Evolutionary conservation across 2,888 invertebrate genomes (phyloP).

Genomic region (Parnassius orleans): DNA sequence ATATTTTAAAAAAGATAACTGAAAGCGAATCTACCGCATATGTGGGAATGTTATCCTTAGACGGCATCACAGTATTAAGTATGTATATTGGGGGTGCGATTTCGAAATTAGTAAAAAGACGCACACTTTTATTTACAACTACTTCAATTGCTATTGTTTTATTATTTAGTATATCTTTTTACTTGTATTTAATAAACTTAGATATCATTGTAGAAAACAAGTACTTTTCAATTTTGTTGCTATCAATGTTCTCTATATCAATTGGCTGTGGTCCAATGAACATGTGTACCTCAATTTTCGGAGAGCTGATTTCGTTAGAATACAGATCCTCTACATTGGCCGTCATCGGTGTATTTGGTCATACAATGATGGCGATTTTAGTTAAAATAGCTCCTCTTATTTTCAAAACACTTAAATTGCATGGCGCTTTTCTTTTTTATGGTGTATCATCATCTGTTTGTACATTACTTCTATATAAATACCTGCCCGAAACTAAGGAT

Average conservation of each 20-base stretch:
- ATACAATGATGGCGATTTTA: slow-evolving; percentile 13
- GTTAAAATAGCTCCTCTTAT: slow-evolving; percentile 30
- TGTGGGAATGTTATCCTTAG: slow-evolving; percentile 42
- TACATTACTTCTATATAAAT: slow-evolving; percentile 29
- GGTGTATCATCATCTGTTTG: slow-evolving; percentile 26
- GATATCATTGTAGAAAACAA: slow-evolving; percentile 33
- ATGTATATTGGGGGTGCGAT: slow-evolving; percentile 55
- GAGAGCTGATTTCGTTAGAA: slow-evolving; percentile 31
- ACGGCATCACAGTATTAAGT: slow-evolving; percentile 44
- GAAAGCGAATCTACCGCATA: slow-evolving; percentile 36
- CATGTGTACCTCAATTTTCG: slow-evolving; percentile 49
- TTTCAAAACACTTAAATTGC: slow-evolving; percentile 28
- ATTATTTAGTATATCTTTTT: slow-evolving; percentile 31
- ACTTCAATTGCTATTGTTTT: slow-evolving; percentile 28
- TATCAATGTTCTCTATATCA: slow-evolving; percentile 48
- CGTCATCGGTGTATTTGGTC: slow-evolving; percentile 1
- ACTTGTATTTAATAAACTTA: slow-evolving; percentile 32
- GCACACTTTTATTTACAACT: slow-evolving; percentile 37
- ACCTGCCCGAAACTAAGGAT: slow-evolving; percentile 40
- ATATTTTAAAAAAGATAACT: slow-evolving; percentile 38
- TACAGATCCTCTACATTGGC: slow-evolving; percentile 24
- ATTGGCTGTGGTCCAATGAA: slow-evolving; percentile 60
- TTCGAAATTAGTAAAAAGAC: slow-evolving; percentile 46
- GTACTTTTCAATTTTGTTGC: slow-evolving; percentile 41
- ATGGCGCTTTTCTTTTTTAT: slow-evolving; percentile 35